A percentile compares a stretch with the other conserved stretches of the same genome.
These are phyloP conservation scores for Melinopterus prodromus DNA, from an alignment of 2,888 invertebrate genomes.

Conservation along the genomic window DNA sequence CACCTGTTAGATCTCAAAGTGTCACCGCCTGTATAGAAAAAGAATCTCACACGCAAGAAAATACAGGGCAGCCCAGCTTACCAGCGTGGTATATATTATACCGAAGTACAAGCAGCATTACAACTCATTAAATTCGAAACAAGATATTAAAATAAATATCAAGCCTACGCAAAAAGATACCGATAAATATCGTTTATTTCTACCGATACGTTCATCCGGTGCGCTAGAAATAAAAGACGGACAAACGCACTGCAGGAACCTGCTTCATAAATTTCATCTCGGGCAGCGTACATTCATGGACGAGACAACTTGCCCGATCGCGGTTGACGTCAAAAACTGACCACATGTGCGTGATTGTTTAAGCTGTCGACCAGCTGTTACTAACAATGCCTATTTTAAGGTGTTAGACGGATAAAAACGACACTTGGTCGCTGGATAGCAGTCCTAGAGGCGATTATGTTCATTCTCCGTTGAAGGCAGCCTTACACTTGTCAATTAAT, in stretches of 20 bases:
- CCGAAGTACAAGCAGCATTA: neutral
- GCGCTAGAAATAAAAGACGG: neutral
- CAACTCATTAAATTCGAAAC: neutral
- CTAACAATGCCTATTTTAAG: constrained; percentile 46
- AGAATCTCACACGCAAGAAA: neutral
- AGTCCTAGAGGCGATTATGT: neutral
- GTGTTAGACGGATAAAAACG: constrained; percentile 45
- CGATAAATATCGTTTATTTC: neutral
- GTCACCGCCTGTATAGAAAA: too few species aligned
- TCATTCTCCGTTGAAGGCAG: neutral
- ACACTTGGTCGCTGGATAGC: neutral
- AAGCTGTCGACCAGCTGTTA: constrained; percentile 50
- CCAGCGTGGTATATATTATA: neutral
- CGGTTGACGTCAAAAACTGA: constrained; percentile 48
- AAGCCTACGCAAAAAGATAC: neutral
- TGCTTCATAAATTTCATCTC: constrained; percentile 42
- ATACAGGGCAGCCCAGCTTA: neutral
- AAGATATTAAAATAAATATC: neutral
- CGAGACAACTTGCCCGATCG: constrained; percentile 43
- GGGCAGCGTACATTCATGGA: constrained; percentile 42
- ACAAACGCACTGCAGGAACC: constrained; percentile 35
- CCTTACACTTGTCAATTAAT: neutral
- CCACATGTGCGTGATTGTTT: constrained; percentile 52
- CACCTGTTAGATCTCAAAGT: too few species aligned
- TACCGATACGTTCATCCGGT: neutral